Evolutionary conservation across 2,113 vertebrate species (phyloP).

Genomic region (Cairina moschata): DNA sequence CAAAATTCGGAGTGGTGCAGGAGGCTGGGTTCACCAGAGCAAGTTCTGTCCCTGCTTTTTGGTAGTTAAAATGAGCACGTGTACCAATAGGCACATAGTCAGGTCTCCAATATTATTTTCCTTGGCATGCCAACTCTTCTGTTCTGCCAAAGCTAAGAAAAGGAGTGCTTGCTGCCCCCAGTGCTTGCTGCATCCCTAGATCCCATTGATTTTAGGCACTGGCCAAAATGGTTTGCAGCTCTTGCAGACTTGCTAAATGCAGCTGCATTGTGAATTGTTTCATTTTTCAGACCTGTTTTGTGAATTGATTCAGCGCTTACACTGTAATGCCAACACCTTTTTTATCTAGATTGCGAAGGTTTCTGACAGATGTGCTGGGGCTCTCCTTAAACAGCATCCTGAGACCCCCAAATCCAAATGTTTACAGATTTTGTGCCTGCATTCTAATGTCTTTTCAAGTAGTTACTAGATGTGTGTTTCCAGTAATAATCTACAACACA

Average conservation of each 20-base stretch:
- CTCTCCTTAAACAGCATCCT: background rate
- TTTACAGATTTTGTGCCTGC: background rate
- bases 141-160: background rate
- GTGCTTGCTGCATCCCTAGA: background rate
- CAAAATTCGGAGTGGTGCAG: too few relatives aligned
- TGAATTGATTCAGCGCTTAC: background rate
- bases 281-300: background rate
- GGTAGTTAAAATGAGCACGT: too few relatives aligned
- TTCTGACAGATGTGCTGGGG: background rate
- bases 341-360: background rate
- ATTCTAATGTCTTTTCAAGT: background rate
- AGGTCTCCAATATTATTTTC: background rate
- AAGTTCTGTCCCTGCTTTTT: background rate
- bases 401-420: background rate
- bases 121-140: rapidly evolving
- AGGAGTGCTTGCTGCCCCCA: background rate
- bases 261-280: background rate
- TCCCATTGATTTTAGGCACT: background rate
- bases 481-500: background rate
- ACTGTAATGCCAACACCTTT: background rate
- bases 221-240: background rate
- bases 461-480: background rate
- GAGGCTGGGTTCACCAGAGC: too few relatives aligned
- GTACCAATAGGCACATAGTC: background rate
- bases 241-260: background rate